phyloP scores from a whole-genome alignment of 1,140 invertebrate genomes.

The Trichonephila inaurata region DNA sequence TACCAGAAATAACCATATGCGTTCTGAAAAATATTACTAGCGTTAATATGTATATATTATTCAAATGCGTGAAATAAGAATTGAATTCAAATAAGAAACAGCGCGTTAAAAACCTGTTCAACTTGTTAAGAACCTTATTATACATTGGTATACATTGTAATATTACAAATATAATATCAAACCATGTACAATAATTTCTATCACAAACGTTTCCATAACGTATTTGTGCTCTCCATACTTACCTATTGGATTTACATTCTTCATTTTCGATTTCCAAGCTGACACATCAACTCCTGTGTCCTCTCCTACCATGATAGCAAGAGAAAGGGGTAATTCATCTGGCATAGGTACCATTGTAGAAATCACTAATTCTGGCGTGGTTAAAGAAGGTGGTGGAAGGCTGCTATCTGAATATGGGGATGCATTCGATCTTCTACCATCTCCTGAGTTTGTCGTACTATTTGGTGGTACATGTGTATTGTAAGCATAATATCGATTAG shows the following conservation, averaged over 20 bases:
- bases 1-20: too few relatives aligned
- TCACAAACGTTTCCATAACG: too few relatives aligned
- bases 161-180: too few relatives aligned
- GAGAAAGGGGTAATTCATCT: slow-evolving; percentile 78
- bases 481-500: slow-evolving; percentile 55
- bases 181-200: too few relatives aligned
- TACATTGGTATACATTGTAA: too few relatives aligned
- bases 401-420: neutral
- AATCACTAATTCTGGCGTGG: slow-evolving; percentile 58
- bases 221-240: neutral
- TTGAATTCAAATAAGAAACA: too few relatives aligned
- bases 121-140: too few relatives aligned
- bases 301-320: slow-evolving; percentile 79
- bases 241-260: slow-evolving; percentile 37
- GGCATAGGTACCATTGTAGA: slow-evolving; percentile 69
- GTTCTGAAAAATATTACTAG: too few relatives aligned
- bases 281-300: slow-evolving; percentile 63
- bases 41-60: too few relatives aligned
- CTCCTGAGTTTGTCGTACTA: neutral
- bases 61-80: too few relatives aligned
- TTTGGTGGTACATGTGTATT: slow-evolving; percentile 11
- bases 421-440: neutral
- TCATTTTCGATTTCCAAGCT: slow-evolving; percentile 55
- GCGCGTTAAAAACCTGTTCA: too few relatives aligned
- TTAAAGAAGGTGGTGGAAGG: slow-evolving; percentile 48